These are phyloP conservation scores for Opisthocomus hoazin DNA, from an alignment of 2,113 vertebrate species.

Conservation along the genomic window DNA sequence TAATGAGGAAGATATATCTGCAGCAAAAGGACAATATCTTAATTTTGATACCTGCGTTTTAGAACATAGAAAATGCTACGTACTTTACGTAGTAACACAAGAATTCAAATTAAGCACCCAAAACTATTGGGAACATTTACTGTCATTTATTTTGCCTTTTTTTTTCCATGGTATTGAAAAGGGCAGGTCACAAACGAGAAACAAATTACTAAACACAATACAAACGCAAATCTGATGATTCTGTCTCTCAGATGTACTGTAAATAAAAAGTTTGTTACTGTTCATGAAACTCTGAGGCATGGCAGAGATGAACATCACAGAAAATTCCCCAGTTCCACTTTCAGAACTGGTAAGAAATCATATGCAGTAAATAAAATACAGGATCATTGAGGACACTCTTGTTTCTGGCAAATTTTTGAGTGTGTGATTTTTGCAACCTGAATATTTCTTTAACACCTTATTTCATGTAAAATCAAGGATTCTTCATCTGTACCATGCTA, in stretches of 20 bases:
- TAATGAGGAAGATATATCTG: not conserved
- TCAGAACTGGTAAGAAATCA: not conserved
- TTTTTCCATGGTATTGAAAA: not conserved
- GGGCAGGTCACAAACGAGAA: not conserved
- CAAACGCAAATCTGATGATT: not conserved
- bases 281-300: not conserved
- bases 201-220: not conserved
- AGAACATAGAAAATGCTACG: not conserved
- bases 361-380: not conserved
- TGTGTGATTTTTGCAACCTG: not conserved
- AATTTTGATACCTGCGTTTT: not conserved
- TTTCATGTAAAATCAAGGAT: not conserved
- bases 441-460: not conserved
- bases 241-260: not conserved
- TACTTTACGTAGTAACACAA: not conserved
- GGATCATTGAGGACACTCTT: not conserved
- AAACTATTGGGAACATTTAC: not conserved
- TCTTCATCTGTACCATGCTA: not conserved
- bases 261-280: not conserved
- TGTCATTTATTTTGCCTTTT: not conserved
- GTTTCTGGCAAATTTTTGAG: not conserved
- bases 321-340: not conserved
- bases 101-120: not conserved
- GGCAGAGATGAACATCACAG: not conserved
- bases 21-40: not conserved